These are phyloP conservation scores for Emmelina monodactyla DNA, from an alignment of 2,888 invertebrate species.

Conservation along the genomic window DNA sequence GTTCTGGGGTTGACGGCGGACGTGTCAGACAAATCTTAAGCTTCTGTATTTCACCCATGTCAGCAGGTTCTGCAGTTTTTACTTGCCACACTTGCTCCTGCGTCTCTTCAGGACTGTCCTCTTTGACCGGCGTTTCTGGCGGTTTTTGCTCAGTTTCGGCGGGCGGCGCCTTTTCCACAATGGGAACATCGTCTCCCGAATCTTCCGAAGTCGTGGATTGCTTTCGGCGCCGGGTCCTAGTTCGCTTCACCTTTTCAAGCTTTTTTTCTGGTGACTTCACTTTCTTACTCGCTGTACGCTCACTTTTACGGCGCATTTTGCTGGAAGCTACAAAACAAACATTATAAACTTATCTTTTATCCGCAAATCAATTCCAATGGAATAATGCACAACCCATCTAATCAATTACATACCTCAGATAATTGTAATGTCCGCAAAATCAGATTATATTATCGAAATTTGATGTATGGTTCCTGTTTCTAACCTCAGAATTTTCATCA, in stretches of 20 bases:
- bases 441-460: too few relatives aligned
- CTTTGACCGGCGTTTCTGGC: slow-evolving; percentile 34
- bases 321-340: slow-evolving; percentile 22
- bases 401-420: too few relatives aligned
- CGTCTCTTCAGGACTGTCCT: slow-evolving; percentile 38
- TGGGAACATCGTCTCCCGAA: slow-evolving; percentile 40
- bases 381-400: too few relatives aligned
- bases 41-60: slow-evolving; percentile 69
- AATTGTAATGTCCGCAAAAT: too few relatives aligned
- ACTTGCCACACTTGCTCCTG: slow-evolving; percentile 63
- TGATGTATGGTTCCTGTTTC: too few relatives aligned
- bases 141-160: slow-evolving; percentile 30
- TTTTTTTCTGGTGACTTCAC: slow-evolving; percentile 73
- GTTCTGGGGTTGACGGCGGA: slow-evolving; percentile 62
- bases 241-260: slow-evolving; percentile 59
- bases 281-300: slow-evolving; percentile 70
- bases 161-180: slow-evolving; percentile 25
- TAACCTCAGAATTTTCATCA: too few relatives aligned
- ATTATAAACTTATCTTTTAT: too few relatives aligned
- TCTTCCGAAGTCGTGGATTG: slow-evolving; percentile 66
- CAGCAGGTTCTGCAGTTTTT: slow-evolving; percentile 53
- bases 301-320: slow-evolving; percentile 79
- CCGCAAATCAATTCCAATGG: too few relatives aligned
- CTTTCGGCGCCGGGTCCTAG: slow-evolving; percentile 59
- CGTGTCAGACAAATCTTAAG: slow-evolving; percentile 70